phyloP scores from a whole-genome alignment of 1,140 invertebrate genomes.

The Drosophila nigromelanica region DNA sequence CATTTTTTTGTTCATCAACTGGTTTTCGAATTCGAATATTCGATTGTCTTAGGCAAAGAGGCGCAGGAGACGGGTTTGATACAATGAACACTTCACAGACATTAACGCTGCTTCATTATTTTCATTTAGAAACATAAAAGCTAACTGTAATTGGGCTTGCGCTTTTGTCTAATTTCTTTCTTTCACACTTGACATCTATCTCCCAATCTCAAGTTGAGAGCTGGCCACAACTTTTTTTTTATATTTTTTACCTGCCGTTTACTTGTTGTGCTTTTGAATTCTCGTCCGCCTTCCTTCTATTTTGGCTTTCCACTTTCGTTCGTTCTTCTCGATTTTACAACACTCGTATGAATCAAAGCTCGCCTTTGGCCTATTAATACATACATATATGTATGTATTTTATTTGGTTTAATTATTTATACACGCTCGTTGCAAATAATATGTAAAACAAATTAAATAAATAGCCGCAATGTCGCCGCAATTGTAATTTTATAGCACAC shows the following conservation, averaged over 20 bases:
- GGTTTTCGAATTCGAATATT: conserved; percentile 23
- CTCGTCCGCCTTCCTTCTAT: conserved; percentile 50
- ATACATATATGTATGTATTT: neutral
- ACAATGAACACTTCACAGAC: conserved; percentile 23
- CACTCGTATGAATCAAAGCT: conserved; percentile 33
- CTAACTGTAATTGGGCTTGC: conserved; percentile 63
- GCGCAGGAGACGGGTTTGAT: neutral
- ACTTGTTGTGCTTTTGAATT: conserved; percentile 61
- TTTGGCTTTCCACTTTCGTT: conserved; percentile 44
- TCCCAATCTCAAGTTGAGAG: conserved; percentile 28
- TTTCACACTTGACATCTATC: conserved; percentile 54
- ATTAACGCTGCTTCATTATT: conserved; percentile 51
- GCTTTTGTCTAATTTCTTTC: conserved; percentile 46
- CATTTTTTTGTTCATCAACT: conserved; percentile 39
- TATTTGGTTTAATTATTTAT: conserved; percentile 24
- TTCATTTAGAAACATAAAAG: conserved; percentile 59
- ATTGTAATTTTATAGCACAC: conserved; percentile 53
- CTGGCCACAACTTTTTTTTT: conserved; percentile 31
- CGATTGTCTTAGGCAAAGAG: neutral
- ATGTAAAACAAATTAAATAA: conserved; percentile 54
- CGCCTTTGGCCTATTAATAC: conserved; percentile 4
- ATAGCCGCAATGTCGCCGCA: conserved; percentile 50
- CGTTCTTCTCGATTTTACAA: conserved; percentile 38
- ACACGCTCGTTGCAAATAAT: conserved; percentile 34
- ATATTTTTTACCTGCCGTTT: conserved; percentile 63